Percentiles rank a stretch among this genome's conserved stretches.
phyloP scores from a whole-genome alignment of 2,113 vertebrate genomes.

The Chelonoidis abingdonii region DNA sequence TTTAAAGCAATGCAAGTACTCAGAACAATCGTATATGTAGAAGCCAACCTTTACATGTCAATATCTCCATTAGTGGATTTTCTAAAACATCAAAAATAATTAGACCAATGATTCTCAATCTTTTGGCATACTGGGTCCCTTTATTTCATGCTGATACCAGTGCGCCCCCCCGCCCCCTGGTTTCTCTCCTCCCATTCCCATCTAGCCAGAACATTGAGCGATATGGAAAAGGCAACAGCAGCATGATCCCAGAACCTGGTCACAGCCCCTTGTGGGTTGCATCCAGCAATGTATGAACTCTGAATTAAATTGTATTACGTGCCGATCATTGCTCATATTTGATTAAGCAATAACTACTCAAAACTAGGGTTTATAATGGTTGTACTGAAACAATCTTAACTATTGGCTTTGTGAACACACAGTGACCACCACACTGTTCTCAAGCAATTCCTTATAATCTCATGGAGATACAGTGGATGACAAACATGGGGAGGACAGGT shows the following conservation, averaged over 20 bases:
- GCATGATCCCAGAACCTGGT: background rate
- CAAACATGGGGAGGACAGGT: background rate
- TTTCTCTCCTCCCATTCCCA: background rate
- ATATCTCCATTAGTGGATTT: background rate
- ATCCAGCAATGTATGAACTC: accelerated
- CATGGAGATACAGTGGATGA: slow-evolving; percentile 40
- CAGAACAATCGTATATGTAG: background rate
- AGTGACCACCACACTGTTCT: slow-evolving; percentile 57
- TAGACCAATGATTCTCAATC: background rate
- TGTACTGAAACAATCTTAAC: slow-evolving; percentile 33
- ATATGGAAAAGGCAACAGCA: background rate
- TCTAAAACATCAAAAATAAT: background rate
- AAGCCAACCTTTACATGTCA: background rate
- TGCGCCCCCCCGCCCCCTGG: accelerated
- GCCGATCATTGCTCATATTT: background rate
- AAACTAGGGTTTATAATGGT: background rate
- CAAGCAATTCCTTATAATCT: slow-evolving; percentile 62
- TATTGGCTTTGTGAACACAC: slow-evolving; percentile 39
- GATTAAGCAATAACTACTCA: background rate
- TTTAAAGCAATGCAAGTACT: background rate
- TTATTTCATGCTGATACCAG: background rate
- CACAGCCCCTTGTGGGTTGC: background rate
- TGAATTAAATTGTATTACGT: background rate
- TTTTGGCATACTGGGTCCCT: background rate
- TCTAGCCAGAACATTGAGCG: background rate